Percentiles rank a stretch among this genome's conserved stretches.
phyloP scores from a whole-genome alignment of 2,888 invertebrate genomes.

The Tupiocoris notatus region DNA sequence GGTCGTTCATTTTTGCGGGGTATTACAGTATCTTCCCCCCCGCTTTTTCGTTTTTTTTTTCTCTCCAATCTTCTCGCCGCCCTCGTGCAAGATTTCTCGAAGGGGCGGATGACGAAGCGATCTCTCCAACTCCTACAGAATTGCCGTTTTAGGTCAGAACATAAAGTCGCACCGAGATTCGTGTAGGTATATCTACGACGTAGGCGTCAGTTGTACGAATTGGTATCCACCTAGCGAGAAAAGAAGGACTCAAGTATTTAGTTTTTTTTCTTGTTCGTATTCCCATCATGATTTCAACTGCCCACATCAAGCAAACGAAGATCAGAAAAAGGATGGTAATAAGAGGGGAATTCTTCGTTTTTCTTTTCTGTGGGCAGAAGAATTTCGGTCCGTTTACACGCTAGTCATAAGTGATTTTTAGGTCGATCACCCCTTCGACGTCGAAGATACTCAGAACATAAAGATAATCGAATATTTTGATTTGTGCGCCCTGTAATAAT shows the following conservation, averaged over 20 bases:
- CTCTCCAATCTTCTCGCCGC: background rate
- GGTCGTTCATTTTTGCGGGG: background rate
- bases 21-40: background rate
- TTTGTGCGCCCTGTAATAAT: no score
- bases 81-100: background rate
- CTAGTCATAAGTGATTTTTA: background rate
- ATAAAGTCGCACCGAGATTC: conserved; percentile 6
- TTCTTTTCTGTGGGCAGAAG: background rate
- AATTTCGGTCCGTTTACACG: background rate
- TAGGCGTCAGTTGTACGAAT: conserved; percentile 27
- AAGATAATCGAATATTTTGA: no score
- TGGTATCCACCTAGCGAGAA: background rate
- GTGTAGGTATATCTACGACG: conserved; percentile 17
- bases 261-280: background rate
- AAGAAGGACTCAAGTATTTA: no score
- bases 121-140: conserved; percentile 11
- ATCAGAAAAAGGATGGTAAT: background rate
- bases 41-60: background rate
- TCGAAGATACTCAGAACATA: no score
- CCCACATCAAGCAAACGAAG: background rate
- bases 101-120: conserved; percentile 29
- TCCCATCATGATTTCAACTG: background rate
- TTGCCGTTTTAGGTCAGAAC: conserved; percentile 28
- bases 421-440: background rate
- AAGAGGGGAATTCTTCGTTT: background rate